Evolutionary conservation across 1,140 invertebrate species (phyloP).

Genomic region (Xylocopa sonorina): DNA sequence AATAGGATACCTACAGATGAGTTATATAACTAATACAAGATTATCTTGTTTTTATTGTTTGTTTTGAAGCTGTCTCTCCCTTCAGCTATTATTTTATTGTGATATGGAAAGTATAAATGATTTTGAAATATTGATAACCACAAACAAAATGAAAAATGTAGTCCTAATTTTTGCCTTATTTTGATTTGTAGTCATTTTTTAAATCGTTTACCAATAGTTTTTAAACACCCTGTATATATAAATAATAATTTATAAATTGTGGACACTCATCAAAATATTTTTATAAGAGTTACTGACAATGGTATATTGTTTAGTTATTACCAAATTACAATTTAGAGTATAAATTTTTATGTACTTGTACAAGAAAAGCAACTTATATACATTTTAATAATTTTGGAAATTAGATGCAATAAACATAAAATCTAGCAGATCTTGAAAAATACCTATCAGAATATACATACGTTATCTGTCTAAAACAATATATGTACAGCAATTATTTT

Average conservation of each 20-base stretch:
- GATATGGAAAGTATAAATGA: too few species aligned
- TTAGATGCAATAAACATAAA: constrained; percentile 14
- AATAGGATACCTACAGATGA: too few species aligned
- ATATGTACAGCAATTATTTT: constrained; percentile 48
- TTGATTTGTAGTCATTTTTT: too few species aligned
- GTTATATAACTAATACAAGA: too few species aligned
- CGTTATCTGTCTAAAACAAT: constrained; percentile 3
- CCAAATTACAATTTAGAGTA: constrained; percentile 8
- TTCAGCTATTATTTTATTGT: too few species aligned
- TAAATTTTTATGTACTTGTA: constrained; percentile 35
- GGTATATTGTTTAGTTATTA: neutral
- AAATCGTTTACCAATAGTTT: too few species aligned
- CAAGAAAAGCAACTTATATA: constrained; percentile 17
- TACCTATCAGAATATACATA: neutral
- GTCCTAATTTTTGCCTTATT: too few species aligned
- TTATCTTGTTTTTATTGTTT: too few species aligned
- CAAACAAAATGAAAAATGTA: too few species aligned
- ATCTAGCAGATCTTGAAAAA: neutral
- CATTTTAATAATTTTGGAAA: neutral
- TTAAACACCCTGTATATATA: too few species aligned
- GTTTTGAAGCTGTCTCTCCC: too few species aligned
- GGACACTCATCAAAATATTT: constrained; percentile 21
- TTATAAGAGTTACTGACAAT: neutral
- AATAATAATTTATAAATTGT: neutral
- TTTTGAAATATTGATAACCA: too few species aligned